Base-by-base conservation (phyloP, 2,888 invertebrate species). In the Ornithoptera alexandrae region DNA sequence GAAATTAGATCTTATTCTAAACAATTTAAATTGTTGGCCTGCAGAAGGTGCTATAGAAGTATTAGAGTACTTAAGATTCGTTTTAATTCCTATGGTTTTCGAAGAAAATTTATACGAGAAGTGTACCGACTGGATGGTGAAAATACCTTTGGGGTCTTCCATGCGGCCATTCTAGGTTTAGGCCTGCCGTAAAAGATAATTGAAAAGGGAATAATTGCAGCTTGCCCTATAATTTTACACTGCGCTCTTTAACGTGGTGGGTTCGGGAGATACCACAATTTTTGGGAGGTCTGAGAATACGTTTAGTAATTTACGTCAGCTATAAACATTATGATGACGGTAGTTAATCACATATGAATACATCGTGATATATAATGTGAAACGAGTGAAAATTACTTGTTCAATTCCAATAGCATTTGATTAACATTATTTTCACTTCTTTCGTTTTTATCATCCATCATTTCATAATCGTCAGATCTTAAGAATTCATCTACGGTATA, bases 121-220 rank as follows among this genome's bases (percentile, higher is more conserved):
- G 85, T 89, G 95, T 75, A 88, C 93, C 24, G 87, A 90, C 62
- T 95, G 94, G 90, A 89, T 94, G 72, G 83, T 92, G n/a, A 94
- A 94, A 77, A 94, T 96, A 76, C 93, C 94, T 62, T 85, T 95
- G 1, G 22, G 22, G 22, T 22, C 22, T 22, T 22, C 22, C 22
- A 22, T 22, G 22, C 39, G 8, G 7, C 39, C 39, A 39, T 8
- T 36, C 10, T 39, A 1, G 1, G 10, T 10, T 39, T 39, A 39
- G 39, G 39, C 1, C 8, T 10, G 39, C 7, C 39, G 39, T 39
- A 39, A 39, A 39, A 39, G 10, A 10, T 10, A 10, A 39, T 10
- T 10, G 10, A 39, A 10, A 10, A 39, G 10, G 39, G 10, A 10
- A 39, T 39, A 39, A 39, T 39, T 10, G 10, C 39, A 39, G 39